Base-by-base conservation (phyloP, 2,113 vertebrate genomes). In the Malurus alboscapulatus region DNA sequence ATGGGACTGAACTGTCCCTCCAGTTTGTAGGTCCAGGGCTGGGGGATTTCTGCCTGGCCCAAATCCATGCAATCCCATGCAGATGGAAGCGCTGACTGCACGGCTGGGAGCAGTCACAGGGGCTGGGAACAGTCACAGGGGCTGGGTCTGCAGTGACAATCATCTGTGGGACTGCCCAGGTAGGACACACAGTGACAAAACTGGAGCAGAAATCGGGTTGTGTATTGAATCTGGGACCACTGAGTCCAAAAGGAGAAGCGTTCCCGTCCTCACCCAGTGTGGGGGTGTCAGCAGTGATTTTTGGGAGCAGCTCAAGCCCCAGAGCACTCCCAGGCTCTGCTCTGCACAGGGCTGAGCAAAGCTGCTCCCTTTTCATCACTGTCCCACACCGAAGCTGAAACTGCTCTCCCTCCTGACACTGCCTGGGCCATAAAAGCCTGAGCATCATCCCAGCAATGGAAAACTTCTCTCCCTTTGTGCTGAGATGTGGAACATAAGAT, bases 21-120 rank as follows among this genome's bases (percentile, higher is more conserved):
- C 12, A 42, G 44, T 50, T n/a, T 57, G 34, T 38, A 44, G 27
- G 22, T 10, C 9, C 2, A 1, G 32, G 34, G 50, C 29, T 67
- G 17, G 30, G 62, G 76, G 34, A 19, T 36, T 89, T 73, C 66
- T 85, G 34, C 18, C 8, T 62, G 75, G 54, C 55, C 12, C 4
- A 1, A 6, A 8, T 65, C 51, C 21, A 1, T n/a, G 68, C 51
- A 86, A 16, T 24, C 16, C 27, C 3, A 0, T 20, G 26, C 42
- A 87, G 69, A 9, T 13, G 34, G 54, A 6, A 82, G 13, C 11
- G 34, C 53, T 5, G 14, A 34, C 34, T 22, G 32, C 0, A 0
- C 0, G 0, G 8, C 7, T 38, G 59, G 44, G 12, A 87, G 8
- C 34, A 17, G 45, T 6, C 67, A 47, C 65, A 38, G 47, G 25